Conservation (phyloP, 2,113 vertebrate species). For the Prionailurus bengalensis region DNA sequence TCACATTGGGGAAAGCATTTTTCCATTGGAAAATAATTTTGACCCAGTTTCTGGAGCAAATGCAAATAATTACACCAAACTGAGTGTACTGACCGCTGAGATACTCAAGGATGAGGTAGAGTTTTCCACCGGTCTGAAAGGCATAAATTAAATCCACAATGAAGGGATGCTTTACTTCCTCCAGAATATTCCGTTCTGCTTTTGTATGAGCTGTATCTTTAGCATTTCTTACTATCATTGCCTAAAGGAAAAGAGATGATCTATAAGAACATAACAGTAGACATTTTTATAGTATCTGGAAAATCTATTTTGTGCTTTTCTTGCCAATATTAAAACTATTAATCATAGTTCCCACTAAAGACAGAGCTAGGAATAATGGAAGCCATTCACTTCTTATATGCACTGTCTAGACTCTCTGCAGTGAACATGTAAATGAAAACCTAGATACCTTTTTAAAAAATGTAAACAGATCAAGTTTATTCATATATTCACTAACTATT, state of each 20-base stretch:
- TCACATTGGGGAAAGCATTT: slow-evolving; percentile 43
- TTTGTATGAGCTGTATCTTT: slow-evolving; percentile 99
- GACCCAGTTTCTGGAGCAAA: slow-evolving; percentile 68
- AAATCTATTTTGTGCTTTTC: slow-evolving; percentile 67
- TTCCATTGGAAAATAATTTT: slow-evolving; percentile 65
- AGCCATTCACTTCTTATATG: slow-evolving; percentile 37
- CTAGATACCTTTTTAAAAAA: slow-evolving; percentile 9
- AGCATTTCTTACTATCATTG: slow-evolving; percentile 99
- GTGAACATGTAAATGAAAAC: slow-evolving; percentile 56
- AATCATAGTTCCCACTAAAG: slow-evolving; percentile 46
- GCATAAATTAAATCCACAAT: slow-evolving; percentile 99
- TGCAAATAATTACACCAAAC: slow-evolving; percentile 73
- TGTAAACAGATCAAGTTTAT: slow-evolving; percentile 48
- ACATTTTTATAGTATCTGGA: slow-evolving; percentile 66
- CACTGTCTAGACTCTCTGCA: slow-evolving; percentile 8
- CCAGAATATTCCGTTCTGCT: slow-evolving; percentile 97
- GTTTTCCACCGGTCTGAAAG: slow-evolving; percentile 99
- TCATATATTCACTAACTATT: slow-evolving; percentile 48
- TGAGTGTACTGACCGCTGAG: slow-evolving; percentile 94
- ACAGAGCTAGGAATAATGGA: slow-evolving; percentile 37
- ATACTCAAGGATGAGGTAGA: slow-evolving; percentile 99
- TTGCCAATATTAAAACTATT: slow-evolving; percentile 48
- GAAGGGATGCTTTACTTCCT: slow-evolving; percentile 99
- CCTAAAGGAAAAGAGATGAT: slow-evolving; percentile 88
- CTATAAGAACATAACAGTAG: slow-evolving; percentile 71